Conservation (phyloP, 2,888 invertebrate species). For the Priocnemis perturbator region DNA sequence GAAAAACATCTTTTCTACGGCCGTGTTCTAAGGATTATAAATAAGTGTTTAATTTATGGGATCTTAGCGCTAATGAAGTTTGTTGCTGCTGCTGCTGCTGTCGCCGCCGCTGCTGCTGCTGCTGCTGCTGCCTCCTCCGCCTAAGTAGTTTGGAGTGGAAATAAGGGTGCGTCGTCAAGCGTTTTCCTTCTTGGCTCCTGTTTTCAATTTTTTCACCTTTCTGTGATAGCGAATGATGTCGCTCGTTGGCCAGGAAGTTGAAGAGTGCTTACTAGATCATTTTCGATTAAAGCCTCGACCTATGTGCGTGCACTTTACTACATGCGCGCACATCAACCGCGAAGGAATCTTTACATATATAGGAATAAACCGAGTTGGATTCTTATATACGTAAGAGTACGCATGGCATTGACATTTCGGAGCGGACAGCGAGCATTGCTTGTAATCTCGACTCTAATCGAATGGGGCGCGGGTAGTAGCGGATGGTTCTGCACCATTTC, state of each 20-base stretch:
- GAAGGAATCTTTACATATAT: too few relatives aligned
- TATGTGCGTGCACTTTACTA: background rate
- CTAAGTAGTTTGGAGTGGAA: slow-evolving; percentile 71
- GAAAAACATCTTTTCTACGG: slow-evolving; percentile 65
- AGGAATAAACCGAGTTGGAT: too few relatives aligned
- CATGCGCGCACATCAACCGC: too few relatives aligned
- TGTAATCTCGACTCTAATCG: too few relatives aligned
- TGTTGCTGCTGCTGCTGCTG: too few relatives aligned
- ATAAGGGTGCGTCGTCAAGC: slow-evolving; percentile 59
- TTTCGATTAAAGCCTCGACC: slow-evolving; percentile 11
- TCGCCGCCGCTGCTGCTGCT: too few relatives aligned
- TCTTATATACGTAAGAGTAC: too few relatives aligned
- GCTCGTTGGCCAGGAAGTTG: slow-evolving; percentile 14
- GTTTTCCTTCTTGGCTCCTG: slow-evolving; percentile 35
- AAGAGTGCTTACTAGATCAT: slow-evolving; percentile 30
- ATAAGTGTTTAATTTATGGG: slow-evolving; percentile 72
- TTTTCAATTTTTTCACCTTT: slow-evolving; percentile 49
- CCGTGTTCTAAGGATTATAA: slow-evolving; percentile 70
- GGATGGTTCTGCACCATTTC: too few relatives aligned
- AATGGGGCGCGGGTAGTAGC: too few relatives aligned
- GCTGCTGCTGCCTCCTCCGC: slow-evolving; percentile 21
- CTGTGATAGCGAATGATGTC: slow-evolving; percentile 37
- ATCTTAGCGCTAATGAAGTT: slow-evolving; percentile 68
- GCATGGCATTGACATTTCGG: too few relatives aligned
- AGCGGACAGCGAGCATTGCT: too few relatives aligned